Evolutionary conservation across 2,888 invertebrate genomes (phyloP).

Genomic region (Amorpha juglandis): DNA sequence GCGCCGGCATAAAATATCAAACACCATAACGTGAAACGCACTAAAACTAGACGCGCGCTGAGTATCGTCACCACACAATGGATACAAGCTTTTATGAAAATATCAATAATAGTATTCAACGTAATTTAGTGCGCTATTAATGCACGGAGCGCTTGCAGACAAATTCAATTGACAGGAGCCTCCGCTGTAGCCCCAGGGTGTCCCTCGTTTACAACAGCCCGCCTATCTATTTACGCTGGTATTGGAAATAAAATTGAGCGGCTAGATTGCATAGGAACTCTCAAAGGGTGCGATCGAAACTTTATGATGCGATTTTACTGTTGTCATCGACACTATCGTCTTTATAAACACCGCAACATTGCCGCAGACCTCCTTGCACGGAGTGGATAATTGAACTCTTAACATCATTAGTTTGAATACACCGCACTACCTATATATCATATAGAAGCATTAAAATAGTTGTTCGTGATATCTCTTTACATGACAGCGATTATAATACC

Average conservation of each 20-base stretch:
- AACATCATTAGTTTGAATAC: slow-evolving; percentile 29
- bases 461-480: slow-evolving; percentile 43
- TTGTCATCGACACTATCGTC: slow-evolving; percentile 66
- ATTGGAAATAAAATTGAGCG: slow-evolving; percentile 77
- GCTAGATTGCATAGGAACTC: slow-evolving; percentile 73
- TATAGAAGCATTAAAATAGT: slow-evolving; percentile 31
- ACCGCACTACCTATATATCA: slow-evolving; percentile 31
- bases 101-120: slow-evolving; percentile 74
- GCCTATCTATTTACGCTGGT: slow-evolving; percentile 75
- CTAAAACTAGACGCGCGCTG: slow-evolving; percentile 63
- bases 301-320: slow-evolving; percentile 77
- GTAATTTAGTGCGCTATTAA: slow-evolving; percentile 79
- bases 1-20: slow-evolving; percentile 61
- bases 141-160: slow-evolving; percentile 78
- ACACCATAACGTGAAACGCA: slow-evolving; percentile 62
- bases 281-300: slow-evolving; percentile 70
- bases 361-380: slow-evolving; percentile 18
- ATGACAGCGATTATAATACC: slow-evolving; percentile 41
- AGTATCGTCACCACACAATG: slow-evolving; percentile 61
- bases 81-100: slow-evolving; percentile 70
- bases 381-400: slow-evolving; percentile 26
- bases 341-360: slow-evolving; percentile 57
- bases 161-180: slow-evolving; percentile 82
- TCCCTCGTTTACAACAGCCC: slow-evolving; percentile 73
- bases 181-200: slow-evolving; percentile 72